These are phyloP conservation scores for Ambastaia sidthimunki DNA, from an alignment of 2,797 vertebrate genomes.

Conservation along the genomic window DNA sequence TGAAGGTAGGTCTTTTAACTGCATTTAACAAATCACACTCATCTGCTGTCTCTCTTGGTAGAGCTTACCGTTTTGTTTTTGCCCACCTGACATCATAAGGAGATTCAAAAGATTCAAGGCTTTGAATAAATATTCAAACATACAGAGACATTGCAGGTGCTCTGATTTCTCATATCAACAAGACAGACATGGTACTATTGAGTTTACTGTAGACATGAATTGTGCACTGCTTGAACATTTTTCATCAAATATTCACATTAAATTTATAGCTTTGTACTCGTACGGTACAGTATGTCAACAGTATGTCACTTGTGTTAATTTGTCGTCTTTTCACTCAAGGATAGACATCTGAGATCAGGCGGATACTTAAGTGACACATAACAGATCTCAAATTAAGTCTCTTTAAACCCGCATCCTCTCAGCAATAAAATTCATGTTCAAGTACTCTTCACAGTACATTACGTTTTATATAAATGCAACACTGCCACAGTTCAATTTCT, in stretches of 20 bases:
- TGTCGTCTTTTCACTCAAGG: background rate
- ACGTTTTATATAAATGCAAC: constrained; percentile 24
- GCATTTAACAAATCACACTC: constrained; percentile 1
- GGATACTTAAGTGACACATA: background rate
- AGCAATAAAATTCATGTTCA: background rate
- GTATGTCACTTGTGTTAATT: background rate
- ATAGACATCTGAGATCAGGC: background rate
- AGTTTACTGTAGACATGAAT: constrained; percentile 2
- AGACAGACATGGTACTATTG: background rate
- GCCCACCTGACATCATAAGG: background rate
- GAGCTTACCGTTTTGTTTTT: constrained; percentile 3
- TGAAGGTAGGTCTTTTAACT: constrained; percentile 20
- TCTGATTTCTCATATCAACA: background rate
- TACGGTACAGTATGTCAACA: background rate
- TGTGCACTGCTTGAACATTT: background rate
- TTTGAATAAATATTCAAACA: constrained; percentile 7
- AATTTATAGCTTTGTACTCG: background rate
- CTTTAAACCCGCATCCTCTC: background rate
- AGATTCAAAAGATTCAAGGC: background rate
- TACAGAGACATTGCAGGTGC: background rate
- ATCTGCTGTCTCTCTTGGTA: constrained; percentile 10
- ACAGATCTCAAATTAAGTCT: background rate
- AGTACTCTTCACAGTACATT: background rate
- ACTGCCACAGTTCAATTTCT: constrained; percentile 5
- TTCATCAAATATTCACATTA: background rate